A percentile compares a stretch with the other conserved stretches of the same genome.
Evolutionary conservation across 2,797 vertebrate genomes (phyloP).

Genomic region (Anisognathus igniventris): DNA sequence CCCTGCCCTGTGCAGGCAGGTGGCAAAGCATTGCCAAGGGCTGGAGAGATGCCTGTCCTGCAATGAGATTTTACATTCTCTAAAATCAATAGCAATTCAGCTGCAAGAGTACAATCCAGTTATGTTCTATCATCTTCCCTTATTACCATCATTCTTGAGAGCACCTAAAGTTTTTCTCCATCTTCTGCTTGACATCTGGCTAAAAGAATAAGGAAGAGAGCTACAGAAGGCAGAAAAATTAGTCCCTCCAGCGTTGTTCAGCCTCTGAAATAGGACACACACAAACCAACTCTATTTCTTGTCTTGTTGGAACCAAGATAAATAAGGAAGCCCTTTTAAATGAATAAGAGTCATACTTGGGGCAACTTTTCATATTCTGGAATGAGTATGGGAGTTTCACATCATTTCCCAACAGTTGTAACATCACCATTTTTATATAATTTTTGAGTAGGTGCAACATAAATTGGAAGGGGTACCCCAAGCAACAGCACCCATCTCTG

Average conservation of each 20-base stretch:
- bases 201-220: neutral
- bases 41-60: neutral
- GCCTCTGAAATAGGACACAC: neutral
- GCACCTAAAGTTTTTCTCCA: neutral
- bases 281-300: neutral
- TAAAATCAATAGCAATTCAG: slow-evolving; percentile 27
- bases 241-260: neutral
- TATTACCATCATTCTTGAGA: slow-evolving; percentile 1
- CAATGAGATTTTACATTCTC: neutral
- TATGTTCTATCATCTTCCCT: neutral
- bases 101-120: neutral
- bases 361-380: neutral
- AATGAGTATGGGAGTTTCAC: neutral
- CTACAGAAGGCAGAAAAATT: neutral
- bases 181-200: neutral
- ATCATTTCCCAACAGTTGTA: neutral
- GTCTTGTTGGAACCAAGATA: neutral
- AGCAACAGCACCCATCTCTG: neutral
- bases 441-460: neutral
- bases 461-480: neutral
- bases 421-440: neutral
- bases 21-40: neutral
- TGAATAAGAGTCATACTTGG: neutral
- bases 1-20: neutral
- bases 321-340: neutral